These are phyloP conservation scores for Neodiprion pinetum DNA, from an alignment of 1,140 invertebrate species.

Conservation along the genomic window DNA sequence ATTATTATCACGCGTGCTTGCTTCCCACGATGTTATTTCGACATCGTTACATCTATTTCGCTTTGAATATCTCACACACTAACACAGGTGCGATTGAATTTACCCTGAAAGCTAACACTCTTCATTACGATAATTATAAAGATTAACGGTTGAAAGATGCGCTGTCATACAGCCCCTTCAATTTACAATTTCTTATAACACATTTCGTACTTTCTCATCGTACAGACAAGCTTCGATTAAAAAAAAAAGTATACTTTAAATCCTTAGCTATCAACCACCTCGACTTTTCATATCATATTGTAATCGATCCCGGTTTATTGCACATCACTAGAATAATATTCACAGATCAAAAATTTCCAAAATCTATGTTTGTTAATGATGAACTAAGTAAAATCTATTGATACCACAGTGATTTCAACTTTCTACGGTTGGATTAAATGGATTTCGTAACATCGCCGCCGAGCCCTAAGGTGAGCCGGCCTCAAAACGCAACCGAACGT, in stretches of 20 bases:
- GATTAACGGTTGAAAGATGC: too few species aligned
- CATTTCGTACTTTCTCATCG: too few species aligned
- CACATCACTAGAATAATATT: not conserved
- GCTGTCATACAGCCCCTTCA: too few species aligned
- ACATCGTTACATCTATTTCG: not conserved
- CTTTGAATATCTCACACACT: not conserved
- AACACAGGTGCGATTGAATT: too few species aligned
- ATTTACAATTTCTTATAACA: too few species aligned
- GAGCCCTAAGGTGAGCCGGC: slow-evolving; percentile 45
- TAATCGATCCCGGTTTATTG: not conserved
- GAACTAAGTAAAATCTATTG: slow-evolving; percentile 10
- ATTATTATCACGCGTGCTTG: slow-evolving; percentile 46
- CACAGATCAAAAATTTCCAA: not conserved
- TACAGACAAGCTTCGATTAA: too few species aligned
- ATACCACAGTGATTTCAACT: slow-evolving; percentile 8
- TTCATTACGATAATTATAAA: too few species aligned
- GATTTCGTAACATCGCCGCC: slow-evolving; percentile 48
- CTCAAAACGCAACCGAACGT: slow-evolving; percentile 48
- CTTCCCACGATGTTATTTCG: slow-evolving; percentile 12
- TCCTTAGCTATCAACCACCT: too few species aligned
- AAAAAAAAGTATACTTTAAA: too few species aligned
- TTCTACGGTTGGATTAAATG: slow-evolving; percentile 25
- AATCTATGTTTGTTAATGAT: not conserved
- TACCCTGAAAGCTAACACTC: too few species aligned
- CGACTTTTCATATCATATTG: too few species aligned